Evolutionary conservation across 1,140 invertebrate genomes (phyloP), one percentile per base, ranked within the genome.

Genomic region (Trialeurodes vaporariorum): DNA sequence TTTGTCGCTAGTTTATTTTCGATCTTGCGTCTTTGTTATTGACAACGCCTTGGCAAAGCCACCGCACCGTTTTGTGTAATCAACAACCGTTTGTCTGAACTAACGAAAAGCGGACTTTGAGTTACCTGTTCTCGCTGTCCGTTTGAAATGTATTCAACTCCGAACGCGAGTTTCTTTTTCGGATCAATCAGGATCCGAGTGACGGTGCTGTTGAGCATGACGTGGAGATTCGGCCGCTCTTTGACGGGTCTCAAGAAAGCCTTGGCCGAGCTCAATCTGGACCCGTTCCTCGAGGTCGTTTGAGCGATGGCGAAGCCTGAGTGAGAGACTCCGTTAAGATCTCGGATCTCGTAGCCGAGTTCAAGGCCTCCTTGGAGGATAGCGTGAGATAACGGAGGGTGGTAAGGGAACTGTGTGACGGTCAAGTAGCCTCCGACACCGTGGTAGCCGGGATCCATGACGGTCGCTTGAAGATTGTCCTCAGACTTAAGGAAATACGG

Each of bases 401-500:
- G 89, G 76, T 93, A 93, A 0, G 90, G 90, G 71, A 93, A 92
- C 75, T 90, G 89, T 0, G 86, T 85, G 1, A 93, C 87, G 0
- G 89, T 89, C 25, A 93, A 75, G 1, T 88, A 84, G 0, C 91
- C 91, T 1, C 91, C 91, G 0, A 85, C 83, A 0, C 83, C 83
- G 76, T 93, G 91, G 76, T 86, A 93, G 22, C 88, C 87, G 24
- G 82, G 80, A 73, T 91, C 90, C 79, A 91, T 86, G 9, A 79
- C 81, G 27, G 87, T 85, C 1, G 88, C 82, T 75, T 75, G 86
- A 66, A 85, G 81, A 77, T 93, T 92, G 74, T 93, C 88, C 75
- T 94, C 92, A 2, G 88, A 90, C 75, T 92, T 93, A 40, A 91
- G 82, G 77, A 95, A 95, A 78, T 88, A 94, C 0, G 92, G 92